These are phyloP conservation scores for Heteropelma amictum DNA, from an alignment of 2,888 invertebrate species.

Conservation along the genomic window DNA sequence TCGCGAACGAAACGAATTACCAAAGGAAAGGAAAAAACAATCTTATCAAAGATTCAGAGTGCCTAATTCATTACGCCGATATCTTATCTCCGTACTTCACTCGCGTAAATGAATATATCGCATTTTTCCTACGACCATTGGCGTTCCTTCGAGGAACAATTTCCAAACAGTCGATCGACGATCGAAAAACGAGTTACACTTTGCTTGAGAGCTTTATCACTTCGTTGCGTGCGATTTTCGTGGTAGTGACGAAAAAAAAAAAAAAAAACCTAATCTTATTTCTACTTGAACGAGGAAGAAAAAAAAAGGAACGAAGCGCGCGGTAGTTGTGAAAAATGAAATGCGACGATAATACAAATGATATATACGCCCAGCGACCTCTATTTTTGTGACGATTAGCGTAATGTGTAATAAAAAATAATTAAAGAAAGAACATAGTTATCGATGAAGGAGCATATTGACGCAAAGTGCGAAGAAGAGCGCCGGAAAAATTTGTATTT, in stretches of 20 bases:
- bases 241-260: neutral
- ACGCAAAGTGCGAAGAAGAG: constrained; percentile 10
- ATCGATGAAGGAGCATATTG: constrained; percentile 26
- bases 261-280: constrained; percentile 37
- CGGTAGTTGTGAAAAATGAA: constrained; percentile 34
- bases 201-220: neutral
- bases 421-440: constrained; percentile 29
- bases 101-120: neutral
- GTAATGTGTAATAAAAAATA: constrained; percentile 37
- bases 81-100: neutral
- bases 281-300: constrained; percentile 26
- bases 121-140: no score
- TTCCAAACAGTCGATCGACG: no score
- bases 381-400: constrained; percentile 67
- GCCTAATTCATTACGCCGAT: neutral
- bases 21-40: neutral
- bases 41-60: neutral
- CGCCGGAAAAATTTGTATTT: constrained; percentile 24
- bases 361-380: constrained; percentile 66
- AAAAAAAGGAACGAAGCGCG: constrained; percentile 12
- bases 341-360: constrained; percentile 61
- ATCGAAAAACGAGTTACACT: no score
- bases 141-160: no score
- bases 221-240: neutral
- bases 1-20: neutral